Percentiles rank a stretch among this genome's conserved stretches.
phyloP scores from a whole-genome alignment of 2,797 vertebrate genomes.

The Neoniphon sammara region DNA sequence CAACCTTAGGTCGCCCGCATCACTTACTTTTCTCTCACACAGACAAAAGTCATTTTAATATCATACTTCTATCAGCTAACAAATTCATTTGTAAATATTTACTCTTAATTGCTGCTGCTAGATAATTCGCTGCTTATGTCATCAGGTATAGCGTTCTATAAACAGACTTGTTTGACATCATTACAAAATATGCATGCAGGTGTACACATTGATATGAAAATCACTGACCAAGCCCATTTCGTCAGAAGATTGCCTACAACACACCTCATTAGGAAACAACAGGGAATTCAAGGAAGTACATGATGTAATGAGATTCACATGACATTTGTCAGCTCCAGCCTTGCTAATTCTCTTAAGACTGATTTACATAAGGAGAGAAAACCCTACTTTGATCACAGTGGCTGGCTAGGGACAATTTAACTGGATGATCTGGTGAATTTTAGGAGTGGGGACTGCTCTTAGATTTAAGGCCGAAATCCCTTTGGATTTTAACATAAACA shows the following conservation, averaged over 20 bases:
- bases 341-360: neutral
- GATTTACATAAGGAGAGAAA: neutral
- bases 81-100: too few relatives aligned
- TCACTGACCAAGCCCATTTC: neutral
- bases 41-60: too few relatives aligned
- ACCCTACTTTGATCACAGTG: neutral
- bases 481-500: neutral
- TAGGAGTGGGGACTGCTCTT: neutral
- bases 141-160: too few relatives aligned
- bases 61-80: too few relatives aligned
- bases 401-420: neutral
- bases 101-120: neutral
- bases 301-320: neutral
- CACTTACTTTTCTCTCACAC: too few relatives aligned
- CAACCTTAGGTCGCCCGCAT: too few relatives aligned
- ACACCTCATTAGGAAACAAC: neutral
- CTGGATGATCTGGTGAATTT: neutral
- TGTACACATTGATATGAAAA: neutral
- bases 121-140: too few relatives aligned
- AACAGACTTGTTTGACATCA: too few relatives aligned
- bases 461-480: neutral
- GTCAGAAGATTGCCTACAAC: too few relatives aligned
- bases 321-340: neutral
- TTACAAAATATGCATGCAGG: too few relatives aligned
- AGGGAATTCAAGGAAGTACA: neutral